Conservation (phyloP, 2,797 vertebrate genomes). For the Lateolabrax maculatus region DNA sequence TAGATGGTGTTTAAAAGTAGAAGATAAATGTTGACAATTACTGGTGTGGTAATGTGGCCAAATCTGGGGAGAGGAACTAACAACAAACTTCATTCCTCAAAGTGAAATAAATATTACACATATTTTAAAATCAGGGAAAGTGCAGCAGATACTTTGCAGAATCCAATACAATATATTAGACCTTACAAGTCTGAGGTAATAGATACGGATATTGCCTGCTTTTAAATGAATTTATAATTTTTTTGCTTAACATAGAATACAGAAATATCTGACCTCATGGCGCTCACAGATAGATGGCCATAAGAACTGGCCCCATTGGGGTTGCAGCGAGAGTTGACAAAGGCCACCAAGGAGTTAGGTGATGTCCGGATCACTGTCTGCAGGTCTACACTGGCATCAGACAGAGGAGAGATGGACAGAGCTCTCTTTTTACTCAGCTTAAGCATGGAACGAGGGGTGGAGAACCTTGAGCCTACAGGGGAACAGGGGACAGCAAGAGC, state of each 20-base stretch:
- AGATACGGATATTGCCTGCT: neutral
- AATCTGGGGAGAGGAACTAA: neutral
- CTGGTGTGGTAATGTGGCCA: neutral
- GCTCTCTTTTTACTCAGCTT: slow-evolving; percentile 97
- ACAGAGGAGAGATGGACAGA: slow-evolving; percentile 96
- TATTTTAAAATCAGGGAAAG: neutral
- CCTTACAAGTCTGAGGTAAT: neutral
- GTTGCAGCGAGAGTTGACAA: slow-evolving; percentile 95
- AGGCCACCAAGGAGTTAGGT: slow-evolving; percentile 97
- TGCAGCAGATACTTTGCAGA: neutral
- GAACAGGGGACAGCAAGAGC: neutral
- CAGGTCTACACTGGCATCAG: slow-evolving; percentile 95
- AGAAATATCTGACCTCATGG: slow-evolving; percentile 90
- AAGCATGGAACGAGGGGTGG: slow-evolving; percentile 92
- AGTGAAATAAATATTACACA: too few relatives aligned
- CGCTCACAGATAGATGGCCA: slow-evolving; percentile 95
- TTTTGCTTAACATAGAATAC: neutral
- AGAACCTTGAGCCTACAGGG: slow-evolving; percentile 90
- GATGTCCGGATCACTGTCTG: slow-evolving; percentile 98
- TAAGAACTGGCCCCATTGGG: slow-evolving; percentile 92
- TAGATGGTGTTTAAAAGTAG: neutral
- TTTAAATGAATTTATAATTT: neutral
- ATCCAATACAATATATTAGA: neutral
- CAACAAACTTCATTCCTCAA: neutral
- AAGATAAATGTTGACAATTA: neutral